Base-by-base conservation (phyloP, 2,113 vertebrate species). In the Mola mola region DNA sequence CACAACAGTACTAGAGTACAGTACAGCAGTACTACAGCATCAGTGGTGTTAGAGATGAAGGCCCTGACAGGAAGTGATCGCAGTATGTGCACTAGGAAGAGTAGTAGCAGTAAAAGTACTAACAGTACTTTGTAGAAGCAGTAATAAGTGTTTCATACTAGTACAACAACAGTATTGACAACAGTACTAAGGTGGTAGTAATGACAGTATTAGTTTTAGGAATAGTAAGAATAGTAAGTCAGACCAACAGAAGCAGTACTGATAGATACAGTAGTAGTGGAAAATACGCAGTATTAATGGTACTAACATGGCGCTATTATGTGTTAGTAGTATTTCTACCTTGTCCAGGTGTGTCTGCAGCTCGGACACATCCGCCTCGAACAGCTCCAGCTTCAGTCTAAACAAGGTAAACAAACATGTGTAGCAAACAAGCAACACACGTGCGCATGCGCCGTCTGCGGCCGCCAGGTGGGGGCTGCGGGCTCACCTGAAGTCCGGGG, bases 401-500 rank as follows among this genome's bases (percentile, higher is more conserved):
- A 48, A 62, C 5, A 72, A 52, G n/a, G 7, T 4, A 24, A 41
- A 47, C 1, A 8, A 16, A 57, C 26, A 5, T 8, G 8, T n/a
- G n/a, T n/a, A n/a, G 25, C 15, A 24, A 19, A 8, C 20, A 28
- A 15, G 16, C 4, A 19, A 19, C 1, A 3, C 28, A 2, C 0
- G 6, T 69, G 65, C 78, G n/a, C 81, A 68, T 65, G 76, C 75
- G 44, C 65, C 6, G 17, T 17, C 0, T n/a, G 17, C 4, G 9
- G 19, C n/a, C 3, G 20, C 10, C 17, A 0, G 4, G 19, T 1
- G 22, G 20, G 11, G 6, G 21, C 21, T n/a, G n/a, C n/a, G n/a
- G 2, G 8, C 22, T 48, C 47, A 92, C 92, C 89, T 92, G 89
- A 93, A 93, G 1, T 61, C 66, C 26, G 92, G 92, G 8, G 91